Evolutionary conservation across 2,113 vertebrate genomes (phyloP), one percentile per base, ranked within the genome.

Genomic region (Brachirus orientalis): DNA sequence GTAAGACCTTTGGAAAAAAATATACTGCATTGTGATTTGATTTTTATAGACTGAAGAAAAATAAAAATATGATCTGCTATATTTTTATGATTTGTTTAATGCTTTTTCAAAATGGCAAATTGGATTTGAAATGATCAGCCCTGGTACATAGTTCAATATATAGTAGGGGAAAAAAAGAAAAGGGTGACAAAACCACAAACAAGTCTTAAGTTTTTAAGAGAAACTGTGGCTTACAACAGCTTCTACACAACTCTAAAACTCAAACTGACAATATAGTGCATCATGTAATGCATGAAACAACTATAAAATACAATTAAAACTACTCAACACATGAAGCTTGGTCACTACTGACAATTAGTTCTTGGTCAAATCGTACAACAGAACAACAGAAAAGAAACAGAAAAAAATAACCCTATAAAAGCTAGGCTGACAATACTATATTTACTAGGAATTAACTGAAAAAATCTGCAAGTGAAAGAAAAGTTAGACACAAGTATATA

Each of bases 401-500:
- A 17, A 50, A 46, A 37, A 4, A 38, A 58, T n/a, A 48, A 53
- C 62, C 50, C 37, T 9, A 19, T 16, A 52, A 17, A 0, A 55
- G 20, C 4, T 18, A 2, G 48, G 16, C 20, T 60, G 51, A 56
- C 19, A 70, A 53, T 18, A 33, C 40, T 9, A 13, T 52, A 35
- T 17, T 3, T 48, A 19, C 10, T 37, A 35, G 5, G 2, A 33
- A 8, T 18, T 50, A 63, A 48, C 0, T 8, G 18, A 19, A 46
- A 51, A 54, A 63, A 38, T 52, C 40, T 7, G 40, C 7, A 36
- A 46, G 52, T 60, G 8, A 68, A 72, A 59, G 9, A 36, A 46
- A 64, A 38, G 18, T 40, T 58, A 50, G 4, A 56, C 54, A 59
- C 72, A 63, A 59, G 14, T 59, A 14, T 66, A 12, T 75, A 71